Base-by-base conservation (phyloP, 2,888 invertebrate species). In the Eupithecia exiguata region DNA sequence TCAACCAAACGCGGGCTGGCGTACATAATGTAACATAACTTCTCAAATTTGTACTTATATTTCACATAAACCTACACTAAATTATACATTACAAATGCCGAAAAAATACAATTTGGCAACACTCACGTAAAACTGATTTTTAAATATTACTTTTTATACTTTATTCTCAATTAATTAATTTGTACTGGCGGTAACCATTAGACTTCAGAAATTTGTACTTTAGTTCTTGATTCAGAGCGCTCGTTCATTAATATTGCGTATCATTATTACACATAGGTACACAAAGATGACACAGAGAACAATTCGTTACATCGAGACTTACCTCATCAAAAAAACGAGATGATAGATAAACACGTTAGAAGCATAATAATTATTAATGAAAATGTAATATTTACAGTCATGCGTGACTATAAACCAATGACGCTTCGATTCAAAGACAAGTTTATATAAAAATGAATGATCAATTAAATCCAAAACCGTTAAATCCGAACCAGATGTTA, bases 181-280 rank as follows among this genome's bases (percentile, higher is more conserved):
- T 95, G 94, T 95, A 95, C 94, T 95, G 94, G 89, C 89, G 90
- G 88, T 94, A 91, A 88, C 84, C 79, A 84, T 89, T 89, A 93
- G 91, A 93, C 93, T 92, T 93, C 86, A 86, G 87, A 87, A 91
- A 92, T 95, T 95, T 95, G 94, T 95, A 95, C 94, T 95, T 90
- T 94, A 90, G 89, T 82, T 88, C 87, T 84, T 86, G 87, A 83
- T 85, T 84, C 85, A 88, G 84, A 90, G 91, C 90, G 92, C 93
- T 93, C 93, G 88, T 92, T 92, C 89, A 88, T 83, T 86, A 80
- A 76, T 77, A 78, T 78, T 82, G 84, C 83, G 81, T 81, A 74
- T 78, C 79, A 80, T 80, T 81, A 84, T 83, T 82, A 82, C 80
- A 89, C 86, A 86, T 87, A 38, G 7, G 9, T 38, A 92, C 87